phyloP scores from a whole-genome alignment of 1,140 invertebrate species.

The Venturia canescens region DNA sequence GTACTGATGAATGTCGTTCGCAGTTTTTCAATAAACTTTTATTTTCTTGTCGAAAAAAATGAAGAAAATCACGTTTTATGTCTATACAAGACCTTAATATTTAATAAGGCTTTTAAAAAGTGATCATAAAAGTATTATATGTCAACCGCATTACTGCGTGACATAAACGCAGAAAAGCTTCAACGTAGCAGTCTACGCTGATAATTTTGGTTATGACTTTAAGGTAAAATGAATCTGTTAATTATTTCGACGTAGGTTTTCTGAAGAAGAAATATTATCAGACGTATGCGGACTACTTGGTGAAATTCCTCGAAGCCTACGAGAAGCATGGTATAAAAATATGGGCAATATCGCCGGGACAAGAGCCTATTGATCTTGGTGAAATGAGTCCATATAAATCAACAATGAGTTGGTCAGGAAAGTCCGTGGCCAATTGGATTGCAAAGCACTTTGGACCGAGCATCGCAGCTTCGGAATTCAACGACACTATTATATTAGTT shows the following conservation, averaged over 20 bases:
- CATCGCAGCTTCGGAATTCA: slow-evolving; percentile 78
- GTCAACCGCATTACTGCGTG: too few species aligned
- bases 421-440: slow-evolving; percentile 80
- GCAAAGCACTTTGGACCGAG: slow-evolving; percentile 83
- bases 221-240: too few species aligned
- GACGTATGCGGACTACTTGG: slow-evolving; percentile 88
- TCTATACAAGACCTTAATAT: too few species aligned
- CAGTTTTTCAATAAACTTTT: too few species aligned
- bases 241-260: slow-evolving; percentile 62
- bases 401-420: slow-evolving; percentile 85
- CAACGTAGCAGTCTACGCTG: too few species aligned
- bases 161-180: too few species aligned
- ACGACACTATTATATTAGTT: slow-evolving; percentile 81
- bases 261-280: slow-evolving; percentile 86
- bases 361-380: slow-evolving; percentile 77
- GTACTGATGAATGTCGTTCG: too few species aligned
- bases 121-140: too few species aligned
- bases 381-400: slow-evolving; percentile 74
- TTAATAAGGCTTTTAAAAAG: too few species aligned
- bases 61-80: too few species aligned
- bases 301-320: slow-evolving; percentile 82
- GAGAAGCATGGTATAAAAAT: slow-evolving; percentile 76
- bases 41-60: too few species aligned
- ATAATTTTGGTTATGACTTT: too few species aligned
- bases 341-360: slow-evolving; percentile 83